Percentiles rank a stretch among this genome's conserved stretches.
Conservation (phyloP, 1,140 invertebrate species). For the Delia radicum region DNA sequence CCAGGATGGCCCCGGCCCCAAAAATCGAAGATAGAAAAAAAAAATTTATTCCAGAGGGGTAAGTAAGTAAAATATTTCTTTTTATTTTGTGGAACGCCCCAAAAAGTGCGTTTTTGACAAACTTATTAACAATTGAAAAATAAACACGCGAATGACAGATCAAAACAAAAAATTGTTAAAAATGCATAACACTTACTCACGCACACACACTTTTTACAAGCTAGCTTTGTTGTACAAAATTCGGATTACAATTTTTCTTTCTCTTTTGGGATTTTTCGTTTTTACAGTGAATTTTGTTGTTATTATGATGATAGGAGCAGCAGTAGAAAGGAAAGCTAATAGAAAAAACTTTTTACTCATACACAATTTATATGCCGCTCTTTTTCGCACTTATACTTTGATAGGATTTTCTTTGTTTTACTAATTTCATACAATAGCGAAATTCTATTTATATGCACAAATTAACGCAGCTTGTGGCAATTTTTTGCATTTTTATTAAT, state of each 20-base stretch:
- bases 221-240: neutral
- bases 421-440: conserved; percentile 17
- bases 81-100: too few species aligned
- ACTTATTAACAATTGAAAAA: neutral
- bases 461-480: conserved; percentile 13
- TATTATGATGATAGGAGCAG: neutral
- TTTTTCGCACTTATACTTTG: conserved; percentile 16
- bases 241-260: neutral
- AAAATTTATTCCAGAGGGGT: too few species aligned
- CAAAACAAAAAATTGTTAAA: conserved; percentile 2
- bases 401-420: conserved; percentile 21
- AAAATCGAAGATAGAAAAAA: too few species aligned
- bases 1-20: too few species aligned
- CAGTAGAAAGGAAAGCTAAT: conserved; percentile 2
- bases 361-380: conserved; percentile 9
- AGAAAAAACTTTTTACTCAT: conserved; percentile 12
- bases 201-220: neutral
- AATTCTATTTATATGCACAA: conserved; percentile 15
- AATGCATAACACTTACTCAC: neutral
- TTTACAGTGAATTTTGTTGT: neutral
- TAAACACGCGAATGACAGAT: neutral
- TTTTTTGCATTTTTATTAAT: neutral
- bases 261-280: neutral
- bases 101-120: neutral
- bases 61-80: too few species aligned